These are phyloP conservation scores for Nematolebias whitei DNA, from an alignment of 2,113 vertebrate species.

Conservation along the genomic window DNA sequence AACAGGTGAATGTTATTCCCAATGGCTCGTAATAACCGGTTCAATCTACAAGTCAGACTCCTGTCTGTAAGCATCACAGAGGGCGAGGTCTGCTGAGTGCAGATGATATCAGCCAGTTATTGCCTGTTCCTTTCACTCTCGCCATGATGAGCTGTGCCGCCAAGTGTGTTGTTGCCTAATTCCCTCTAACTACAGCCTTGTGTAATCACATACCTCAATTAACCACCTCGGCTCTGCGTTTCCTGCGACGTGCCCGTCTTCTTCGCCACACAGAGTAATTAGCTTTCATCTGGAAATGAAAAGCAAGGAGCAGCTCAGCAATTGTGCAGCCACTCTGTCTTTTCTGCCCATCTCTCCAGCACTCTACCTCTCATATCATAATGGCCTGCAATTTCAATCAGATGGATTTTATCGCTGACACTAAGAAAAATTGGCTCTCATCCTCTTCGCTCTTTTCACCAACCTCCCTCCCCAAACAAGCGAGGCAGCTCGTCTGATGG, in stretches of 20 bases:
- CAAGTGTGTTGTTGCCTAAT: conserved; percentile 97
- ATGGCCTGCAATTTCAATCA: conserved; percentile 97
- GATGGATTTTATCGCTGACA: conserved; percentile 96
- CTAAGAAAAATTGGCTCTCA: conserved; percentile 91
- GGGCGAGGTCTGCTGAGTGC: conserved; percentile 89
- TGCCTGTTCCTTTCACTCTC: conserved; percentile 87
- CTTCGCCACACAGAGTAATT: conserved; percentile 95
- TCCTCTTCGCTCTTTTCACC: conserved; percentile 46
- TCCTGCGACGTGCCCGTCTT: conserved; percentile 83
- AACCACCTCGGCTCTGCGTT: conserved; percentile 89
- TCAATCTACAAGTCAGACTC: conserved; percentile 35
- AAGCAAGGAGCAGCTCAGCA: conserved; percentile 93
- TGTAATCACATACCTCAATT: conserved; percentile 99
- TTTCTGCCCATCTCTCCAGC: conserved; percentile 61
- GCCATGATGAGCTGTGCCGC: conserved; percentile 93
- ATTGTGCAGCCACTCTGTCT: conserved; percentile 91
- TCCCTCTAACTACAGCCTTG: conserved; percentile 95
- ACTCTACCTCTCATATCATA: conserved; percentile 80
- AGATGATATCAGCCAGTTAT: conserved; percentile 88
- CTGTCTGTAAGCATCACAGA: conserved; percentile 47
- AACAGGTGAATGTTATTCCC: not conserved
- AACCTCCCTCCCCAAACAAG: conserved; percentile 36
- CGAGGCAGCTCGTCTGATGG: conserved; percentile 51
- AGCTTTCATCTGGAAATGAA: conserved; percentile 96
- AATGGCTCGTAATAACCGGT: not conserved